phyloP scores from a whole-genome alignment of 1,140 invertebrate species.

The Glossosoma conforme region DNA sequence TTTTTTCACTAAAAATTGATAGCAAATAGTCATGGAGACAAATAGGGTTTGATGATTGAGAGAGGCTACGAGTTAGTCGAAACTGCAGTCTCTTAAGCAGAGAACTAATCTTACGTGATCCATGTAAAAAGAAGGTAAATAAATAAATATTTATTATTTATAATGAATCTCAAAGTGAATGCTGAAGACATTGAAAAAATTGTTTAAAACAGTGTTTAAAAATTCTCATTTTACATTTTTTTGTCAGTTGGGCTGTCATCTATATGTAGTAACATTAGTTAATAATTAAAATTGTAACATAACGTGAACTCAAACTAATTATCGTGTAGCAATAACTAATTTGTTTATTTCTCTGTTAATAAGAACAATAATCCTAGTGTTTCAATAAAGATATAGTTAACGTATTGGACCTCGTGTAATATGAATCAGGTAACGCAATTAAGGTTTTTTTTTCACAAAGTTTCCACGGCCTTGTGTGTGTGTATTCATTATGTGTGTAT shows the following conservation, averaged over 20 bases:
- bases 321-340: background rate
- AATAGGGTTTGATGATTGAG: no score
- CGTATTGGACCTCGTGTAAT: conserved; percentile 29
- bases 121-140: no score
- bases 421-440: conserved; percentile 30
- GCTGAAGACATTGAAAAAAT: no score
- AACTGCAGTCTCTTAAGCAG: no score
- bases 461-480: conserved; percentile 2
- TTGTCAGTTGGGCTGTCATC: no score
- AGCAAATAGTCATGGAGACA: no score
- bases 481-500: background rate
- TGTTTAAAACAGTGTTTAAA: no score
- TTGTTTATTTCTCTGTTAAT: background rate
- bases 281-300: background rate
- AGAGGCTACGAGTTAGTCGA: no score
- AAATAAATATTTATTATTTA: no score
- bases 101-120: no score
- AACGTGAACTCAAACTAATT: background rate
- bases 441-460: conserved; percentile 21
- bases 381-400: conserved; percentile 12
- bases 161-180: no score
- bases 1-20: background rate
- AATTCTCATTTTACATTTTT: no score
- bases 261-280: background rate
- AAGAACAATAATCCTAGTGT: background rate